Percentiles rank a stretch among this genome's conserved stretches.
These are phyloP conservation scores for Aptenodytes forsteri DNA, from an alignment of 2,113 vertebrate species.

Conservation along the genomic window DNA sequence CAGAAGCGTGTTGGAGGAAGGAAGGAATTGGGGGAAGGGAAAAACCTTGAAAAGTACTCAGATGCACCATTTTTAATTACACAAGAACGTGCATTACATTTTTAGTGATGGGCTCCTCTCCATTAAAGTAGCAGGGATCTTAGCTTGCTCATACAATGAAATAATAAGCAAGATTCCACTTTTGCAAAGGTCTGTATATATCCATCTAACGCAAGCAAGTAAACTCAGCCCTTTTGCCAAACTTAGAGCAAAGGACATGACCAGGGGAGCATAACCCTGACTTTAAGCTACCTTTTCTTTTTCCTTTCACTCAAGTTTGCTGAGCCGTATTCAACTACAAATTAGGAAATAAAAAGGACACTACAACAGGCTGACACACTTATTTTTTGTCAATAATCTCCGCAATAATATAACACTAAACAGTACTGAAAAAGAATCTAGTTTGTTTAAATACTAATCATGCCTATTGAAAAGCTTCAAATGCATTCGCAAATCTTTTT, in stretches of 20 bases:
- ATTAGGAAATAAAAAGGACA: neutral
- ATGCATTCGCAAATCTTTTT: neutral
- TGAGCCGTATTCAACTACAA: neutral
- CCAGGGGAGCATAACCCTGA: neutral
- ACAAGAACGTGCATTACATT: neutral
- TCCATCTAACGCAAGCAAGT: neutral
- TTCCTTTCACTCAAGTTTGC: neutral
- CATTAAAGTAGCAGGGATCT: neutral
- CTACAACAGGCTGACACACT: neutral
- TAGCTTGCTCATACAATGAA: neutral
- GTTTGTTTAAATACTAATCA: neutral
- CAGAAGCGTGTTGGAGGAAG: conserved; percentile 2
- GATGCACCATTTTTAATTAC: conserved; percentile 1
- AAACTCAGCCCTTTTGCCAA: neutral
- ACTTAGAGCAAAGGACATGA: neutral
- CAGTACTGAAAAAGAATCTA: neutral
- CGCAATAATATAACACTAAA: neutral
- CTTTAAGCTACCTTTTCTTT: neutral
- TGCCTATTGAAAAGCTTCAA: neutral
- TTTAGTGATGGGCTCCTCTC: neutral
- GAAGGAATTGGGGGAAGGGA: conserved; percentile 36
- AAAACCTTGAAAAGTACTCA: conserved; percentile 18
- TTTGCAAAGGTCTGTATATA: neutral
- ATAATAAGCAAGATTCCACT: neutral
- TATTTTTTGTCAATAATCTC: neutral